phyloP scores from a whole-genome alignment of 2,113 vertebrate species.

The Mirounga angustirostris region DNA sequence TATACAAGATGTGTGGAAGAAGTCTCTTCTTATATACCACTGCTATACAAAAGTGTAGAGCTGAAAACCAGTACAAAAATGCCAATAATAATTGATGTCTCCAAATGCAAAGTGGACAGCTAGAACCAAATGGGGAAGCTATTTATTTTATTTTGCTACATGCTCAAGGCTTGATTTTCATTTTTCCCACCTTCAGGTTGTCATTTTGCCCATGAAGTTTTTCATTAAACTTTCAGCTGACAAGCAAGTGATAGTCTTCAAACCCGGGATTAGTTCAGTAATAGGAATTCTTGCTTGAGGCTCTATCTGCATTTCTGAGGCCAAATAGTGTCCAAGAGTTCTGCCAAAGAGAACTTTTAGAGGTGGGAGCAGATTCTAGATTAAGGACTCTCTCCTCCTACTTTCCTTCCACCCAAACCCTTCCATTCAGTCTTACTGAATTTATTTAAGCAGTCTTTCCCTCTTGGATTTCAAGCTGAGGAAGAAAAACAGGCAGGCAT shows the following conservation, averaged over 20 bases:
- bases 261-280: constrained; percentile 61
- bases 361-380: not conserved
- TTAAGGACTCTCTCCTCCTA: not conserved
- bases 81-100: not conserved
- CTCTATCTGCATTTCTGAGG: constrained; percentile 31
- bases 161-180: constrained; percentile 46
- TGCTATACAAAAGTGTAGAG: rapidly evolving
- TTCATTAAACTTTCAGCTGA: constrained; percentile 67
- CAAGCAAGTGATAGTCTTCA: constrained; percentile 66
- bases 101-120: not conserved
- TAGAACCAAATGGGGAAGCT: not conserved
- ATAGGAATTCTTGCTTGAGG: constrained; percentile 58
- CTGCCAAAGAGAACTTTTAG: not conserved
- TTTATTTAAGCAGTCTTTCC: not conserved
- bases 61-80: not conserved
- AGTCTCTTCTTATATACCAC: rapidly evolving
- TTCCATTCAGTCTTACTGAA: not conserved
- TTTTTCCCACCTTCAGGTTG: constrained; percentile 53
- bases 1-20: not conserved
- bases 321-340: not conserved
- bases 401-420: not conserved
- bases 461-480: not conserved
- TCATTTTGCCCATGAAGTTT: constrained; percentile 58
- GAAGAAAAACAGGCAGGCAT: not conserved
- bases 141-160: constrained; percentile 58